Percentiles rank a stretch among this genome's conserved stretches.
phyloP scores from a whole-genome alignment of 2,113 vertebrate genomes.

The Tapirus terrestris region DNA sequence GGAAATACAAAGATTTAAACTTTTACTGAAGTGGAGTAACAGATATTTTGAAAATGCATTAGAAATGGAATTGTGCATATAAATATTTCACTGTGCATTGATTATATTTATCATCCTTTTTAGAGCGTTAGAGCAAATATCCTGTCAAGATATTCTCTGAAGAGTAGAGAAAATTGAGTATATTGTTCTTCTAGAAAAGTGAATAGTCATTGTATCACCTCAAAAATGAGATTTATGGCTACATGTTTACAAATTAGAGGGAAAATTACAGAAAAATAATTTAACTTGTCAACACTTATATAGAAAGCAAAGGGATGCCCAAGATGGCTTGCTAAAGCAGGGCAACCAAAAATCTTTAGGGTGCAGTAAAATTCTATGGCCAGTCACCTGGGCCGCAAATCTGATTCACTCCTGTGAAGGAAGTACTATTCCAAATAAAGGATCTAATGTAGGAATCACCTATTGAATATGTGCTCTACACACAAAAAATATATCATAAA shows the following conservation, averaged over 20 bases:
- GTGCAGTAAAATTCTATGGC: neutral
- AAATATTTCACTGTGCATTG: slow-evolving; percentile 45
- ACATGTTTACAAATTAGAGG: neutral
- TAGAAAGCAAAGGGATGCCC: neutral
- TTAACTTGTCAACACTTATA: neutral
- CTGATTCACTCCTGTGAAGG: neutral
- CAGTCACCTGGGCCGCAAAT: neutral
- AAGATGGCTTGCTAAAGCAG: neutral
- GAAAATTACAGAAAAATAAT: neutral
- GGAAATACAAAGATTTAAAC: slow-evolving; percentile 20
- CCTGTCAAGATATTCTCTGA: neutral
- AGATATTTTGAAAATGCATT: slow-evolving; percentile 47
- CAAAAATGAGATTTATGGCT: neutral
- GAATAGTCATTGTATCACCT: neutral
- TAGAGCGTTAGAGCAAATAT: slow-evolving; percentile 17
- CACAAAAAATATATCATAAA: neutral
- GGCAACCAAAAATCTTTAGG: neutral
- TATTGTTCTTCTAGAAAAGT: neutral
- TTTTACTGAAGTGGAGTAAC: slow-evolving; percentile 12
- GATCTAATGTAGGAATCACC: neutral
- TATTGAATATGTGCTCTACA: neutral
- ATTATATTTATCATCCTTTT: slow-evolving; percentile 1
- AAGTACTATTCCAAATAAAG: neutral
- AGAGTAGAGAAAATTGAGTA: neutral
- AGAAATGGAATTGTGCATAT: slow-evolving; percentile 12